Conservation (phyloP, 2,113 vertebrate genomes). For the Cololabis saira region DNA sequence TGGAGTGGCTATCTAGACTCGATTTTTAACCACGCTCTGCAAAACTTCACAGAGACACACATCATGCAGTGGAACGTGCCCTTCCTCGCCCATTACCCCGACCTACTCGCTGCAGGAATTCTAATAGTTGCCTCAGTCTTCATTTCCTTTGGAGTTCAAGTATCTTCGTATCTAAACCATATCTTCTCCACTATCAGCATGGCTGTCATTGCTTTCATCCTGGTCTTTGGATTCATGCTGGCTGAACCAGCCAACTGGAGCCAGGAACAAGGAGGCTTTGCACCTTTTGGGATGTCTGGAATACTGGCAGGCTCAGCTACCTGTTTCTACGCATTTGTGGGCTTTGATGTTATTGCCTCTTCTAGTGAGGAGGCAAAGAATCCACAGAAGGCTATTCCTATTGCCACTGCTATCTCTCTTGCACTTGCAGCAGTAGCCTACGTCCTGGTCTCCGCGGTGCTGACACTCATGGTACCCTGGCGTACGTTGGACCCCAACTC, state of each 20-base stretch:
- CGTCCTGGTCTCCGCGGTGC: slow-evolving; percentile 90
- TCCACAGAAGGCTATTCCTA: slow-evolving; percentile 88
- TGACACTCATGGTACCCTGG: slow-evolving; percentile 97
- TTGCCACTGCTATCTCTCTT: slow-evolving; percentile 90
- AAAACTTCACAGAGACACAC: slow-evolving; percentile 91
- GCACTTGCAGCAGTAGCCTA: slow-evolving; percentile 88
- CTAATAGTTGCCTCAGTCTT: slow-evolving; percentile 88
- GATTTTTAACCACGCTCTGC: slow-evolving; percentile 92
- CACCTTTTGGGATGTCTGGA: slow-evolving; percentile 90
- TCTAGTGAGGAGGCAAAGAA: slow-evolving; percentile 95
- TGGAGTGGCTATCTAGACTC: slow-evolving; percentile 97
- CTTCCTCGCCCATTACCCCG: slow-evolving; percentile 90
- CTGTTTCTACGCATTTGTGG: slow-evolving; percentile 96
- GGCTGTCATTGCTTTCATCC: slow-evolving; percentile 87
- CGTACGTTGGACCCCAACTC: slow-evolving; percentile 90
- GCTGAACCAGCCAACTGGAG: slow-evolving; percentile 92
- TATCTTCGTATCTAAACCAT: slow-evolving; percentile 96
- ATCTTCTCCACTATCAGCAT: slow-evolving; percentile 90
- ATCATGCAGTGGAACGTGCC: slow-evolving; percentile 89
- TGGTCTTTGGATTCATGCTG: slow-evolving; percentile 90
- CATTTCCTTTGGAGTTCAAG: slow-evolving; percentile 92
- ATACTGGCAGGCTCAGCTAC: slow-evolving; percentile 93
- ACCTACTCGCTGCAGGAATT: slow-evolving; percentile 89
- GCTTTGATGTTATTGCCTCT: slow-evolving; percentile 94
- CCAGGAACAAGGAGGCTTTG: slow-evolving; percentile 88